These are phyloP conservation scores for Drosophila anomalata DNA, from an alignment of 2,888 invertebrate species.

Conservation along the genomic window DNA sequence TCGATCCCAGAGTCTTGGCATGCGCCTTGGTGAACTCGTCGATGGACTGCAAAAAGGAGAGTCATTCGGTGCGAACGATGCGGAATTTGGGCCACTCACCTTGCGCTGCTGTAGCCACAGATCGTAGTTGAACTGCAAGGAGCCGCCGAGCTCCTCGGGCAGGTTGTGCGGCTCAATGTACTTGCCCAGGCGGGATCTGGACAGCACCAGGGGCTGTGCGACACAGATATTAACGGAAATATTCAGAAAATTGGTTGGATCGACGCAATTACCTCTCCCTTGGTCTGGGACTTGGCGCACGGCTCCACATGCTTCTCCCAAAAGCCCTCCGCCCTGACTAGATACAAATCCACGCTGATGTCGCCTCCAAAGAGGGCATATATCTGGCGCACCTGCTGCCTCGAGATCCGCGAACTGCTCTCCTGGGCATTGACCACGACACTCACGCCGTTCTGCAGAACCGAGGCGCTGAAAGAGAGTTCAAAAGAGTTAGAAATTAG, in stretches of 20 bases:
- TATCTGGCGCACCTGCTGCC: constrained; percentile 86
- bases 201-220: constrained; percentile 88
- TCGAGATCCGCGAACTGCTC: constrained; percentile 87
- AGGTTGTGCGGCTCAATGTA: constrained; percentile 89
- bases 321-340: constrained; percentile 90
- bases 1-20: constrained; percentile 85
- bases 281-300: constrained; percentile 87
- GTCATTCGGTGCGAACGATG: background rate
- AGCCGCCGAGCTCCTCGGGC: constrained; percentile 90
- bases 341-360: constrained; percentile 85
- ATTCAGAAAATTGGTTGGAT: background rate
- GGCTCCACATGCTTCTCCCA: constrained; percentile 91
- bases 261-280: constrained; percentile 84
- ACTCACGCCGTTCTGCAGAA: constrained; percentile 85
- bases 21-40: constrained; percentile 88
- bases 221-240: background rate
- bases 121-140: constrained; percentile 88
- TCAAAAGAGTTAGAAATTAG: constrained; percentile 9
- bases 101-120: constrained; percentile 91
- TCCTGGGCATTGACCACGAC: constrained; percentile 88
- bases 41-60: constrained; percentile 85
- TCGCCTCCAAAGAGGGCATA: constrained; percentile 85
- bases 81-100: constrained; percentile 84
- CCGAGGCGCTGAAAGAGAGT: constrained; percentile 64
- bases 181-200: constrained; percentile 88